Evolutionary conservation across 2,797 vertebrate genomes (phyloP).

Genomic region (Anguilla megastoma): DNA sequence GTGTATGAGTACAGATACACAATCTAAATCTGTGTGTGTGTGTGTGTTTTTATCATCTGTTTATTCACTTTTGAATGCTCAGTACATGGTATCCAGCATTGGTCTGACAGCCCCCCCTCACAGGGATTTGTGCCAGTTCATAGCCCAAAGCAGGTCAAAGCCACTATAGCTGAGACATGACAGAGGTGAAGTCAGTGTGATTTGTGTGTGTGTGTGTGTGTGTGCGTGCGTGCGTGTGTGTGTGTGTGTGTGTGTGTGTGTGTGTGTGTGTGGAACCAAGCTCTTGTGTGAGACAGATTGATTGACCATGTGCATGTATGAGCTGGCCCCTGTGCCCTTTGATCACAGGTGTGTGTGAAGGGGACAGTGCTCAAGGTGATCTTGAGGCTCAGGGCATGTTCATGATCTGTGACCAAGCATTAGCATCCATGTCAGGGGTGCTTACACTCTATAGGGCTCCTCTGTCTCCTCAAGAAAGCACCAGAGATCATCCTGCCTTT

Average conservation of each 20-base stretch:
- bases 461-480: constrained; percentile 1
- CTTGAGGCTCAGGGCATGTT: neutral
- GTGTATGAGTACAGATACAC: neutral
- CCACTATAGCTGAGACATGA: neutral
- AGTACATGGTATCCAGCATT: neutral
- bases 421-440: neutral
- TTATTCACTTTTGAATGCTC: neutral
- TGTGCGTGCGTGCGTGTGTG: no score
- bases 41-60: neutral
- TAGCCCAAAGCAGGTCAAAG: constrained; percentile 19
- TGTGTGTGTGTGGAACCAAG: neutral
- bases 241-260: neutral
- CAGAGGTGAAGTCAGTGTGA: neutral
- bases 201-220: neutral
- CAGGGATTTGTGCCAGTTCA: constrained; percentile 25
- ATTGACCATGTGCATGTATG: neutral
- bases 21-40: neutral
- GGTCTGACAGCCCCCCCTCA: neutral
- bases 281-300: neutral
- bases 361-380: neutral
- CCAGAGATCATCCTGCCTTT: neutral
- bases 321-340: neutral
- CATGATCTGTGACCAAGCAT: neutral
- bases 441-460: neutral
- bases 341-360: constrained; percentile 6